These are phyloP conservation scores for Lepidothrix coronata DNA, from an alignment of 2,113 vertebrate genomes.

Conservation along the genomic window DNA sequence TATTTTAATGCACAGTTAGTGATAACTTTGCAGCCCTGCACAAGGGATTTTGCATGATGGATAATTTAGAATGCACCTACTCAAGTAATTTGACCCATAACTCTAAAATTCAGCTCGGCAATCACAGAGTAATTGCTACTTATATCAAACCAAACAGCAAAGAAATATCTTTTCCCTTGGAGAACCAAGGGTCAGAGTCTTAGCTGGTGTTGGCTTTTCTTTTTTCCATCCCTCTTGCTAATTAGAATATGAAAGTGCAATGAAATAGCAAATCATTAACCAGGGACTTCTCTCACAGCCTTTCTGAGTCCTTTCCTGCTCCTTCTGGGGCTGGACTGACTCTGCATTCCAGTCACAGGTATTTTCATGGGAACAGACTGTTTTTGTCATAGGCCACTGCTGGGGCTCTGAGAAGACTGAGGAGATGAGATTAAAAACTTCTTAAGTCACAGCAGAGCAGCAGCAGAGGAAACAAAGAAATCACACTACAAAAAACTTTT, in stretches of 20 bases:
- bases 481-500: not conserved
- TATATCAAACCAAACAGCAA: not conserved
- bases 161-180: not conserved
- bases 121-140: not conserved
- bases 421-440: constrained; percentile 9
- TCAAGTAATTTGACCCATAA: not conserved
- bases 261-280: not conserved
- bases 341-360: not conserved
- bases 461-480: not conserved
- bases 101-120: not conserved
- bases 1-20: not conserved
- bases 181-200: not conserved
- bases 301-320: not conserved
- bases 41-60: not conserved
- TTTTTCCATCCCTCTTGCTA: not conserved
- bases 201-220: not conserved
- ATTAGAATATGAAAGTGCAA: not conserved
- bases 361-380: not conserved
- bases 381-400: not conserved
- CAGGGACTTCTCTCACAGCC: not conserved
- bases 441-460: not conserved
- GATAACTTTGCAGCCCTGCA: not conserved
- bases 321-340: not conserved
- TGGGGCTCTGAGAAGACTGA: not conserved
- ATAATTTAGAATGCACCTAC: not conserved